A percentile compares a stretch with the other conserved stretches of the same genome.
Evolutionary conservation across 2,113 vertebrate genomes (phyloP).

Genomic region (Dicerorhinus sumatrensis): DNA sequence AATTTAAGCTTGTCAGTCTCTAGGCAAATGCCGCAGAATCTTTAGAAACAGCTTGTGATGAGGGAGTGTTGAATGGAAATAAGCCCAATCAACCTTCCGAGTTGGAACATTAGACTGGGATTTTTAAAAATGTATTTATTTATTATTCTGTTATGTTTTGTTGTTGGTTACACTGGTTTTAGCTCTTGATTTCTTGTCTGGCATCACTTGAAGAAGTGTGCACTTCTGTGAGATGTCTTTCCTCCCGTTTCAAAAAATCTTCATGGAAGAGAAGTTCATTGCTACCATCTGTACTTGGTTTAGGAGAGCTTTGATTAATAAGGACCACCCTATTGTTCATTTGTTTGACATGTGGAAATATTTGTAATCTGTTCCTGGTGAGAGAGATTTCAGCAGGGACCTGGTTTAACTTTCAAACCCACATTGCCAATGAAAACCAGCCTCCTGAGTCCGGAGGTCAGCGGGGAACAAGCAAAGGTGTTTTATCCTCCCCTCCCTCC

Average conservation of each 20-base stretch:
- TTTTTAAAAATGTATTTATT: constrained; percentile 49
- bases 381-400: constrained; percentile 77
- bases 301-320: constrained; percentile 86
- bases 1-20: constrained; percentile 74
- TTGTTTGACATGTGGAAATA: constrained; percentile 83
- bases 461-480: constrained; percentile 69
- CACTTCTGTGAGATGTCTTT: constrained; percentile 74
- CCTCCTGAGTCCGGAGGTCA: constrained; percentile 57
- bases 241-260: constrained; percentile 67
- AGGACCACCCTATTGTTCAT: constrained; percentile 84
- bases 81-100: constrained; percentile 72
- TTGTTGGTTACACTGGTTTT: neutral
- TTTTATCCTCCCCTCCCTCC: constrained; percentile 60
- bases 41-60: constrained; percentile 66
- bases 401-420: constrained; percentile 77
- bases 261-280: constrained; percentile 74
- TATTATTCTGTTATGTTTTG: constrained; percentile 22
- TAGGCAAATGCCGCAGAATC: constrained; percentile 74
- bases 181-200: constrained; percentile 67
- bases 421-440: constrained; percentile 75
- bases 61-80: constrained; percentile 72
- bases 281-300: constrained; percentile 84
- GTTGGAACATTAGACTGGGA: constrained; percentile 76
- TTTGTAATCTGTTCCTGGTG: constrained; percentile 80
- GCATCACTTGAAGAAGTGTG: constrained; percentile 72